These are phyloP conservation scores for Bubo blakistoni DNA, from an alignment of 2,113 vertebrate genomes.

Conservation along the genomic window DNA sequence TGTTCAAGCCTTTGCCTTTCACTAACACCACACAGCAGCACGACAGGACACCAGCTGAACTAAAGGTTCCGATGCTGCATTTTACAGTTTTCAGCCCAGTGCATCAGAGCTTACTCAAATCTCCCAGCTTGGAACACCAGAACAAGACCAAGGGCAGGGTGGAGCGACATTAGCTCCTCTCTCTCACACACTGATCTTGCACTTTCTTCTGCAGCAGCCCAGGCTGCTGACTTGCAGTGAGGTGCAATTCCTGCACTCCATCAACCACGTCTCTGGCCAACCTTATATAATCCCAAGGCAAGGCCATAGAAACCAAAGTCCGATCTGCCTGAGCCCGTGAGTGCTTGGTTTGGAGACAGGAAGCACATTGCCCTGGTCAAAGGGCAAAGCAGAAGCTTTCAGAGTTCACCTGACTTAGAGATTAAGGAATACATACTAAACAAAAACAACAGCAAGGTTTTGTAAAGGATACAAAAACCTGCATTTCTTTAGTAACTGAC, in stretches of 20 bases:
- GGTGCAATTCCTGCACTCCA: not conserved
- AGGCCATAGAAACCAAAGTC: not conserved
- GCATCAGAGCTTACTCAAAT: not conserved
- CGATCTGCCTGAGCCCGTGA: fast-evolving
- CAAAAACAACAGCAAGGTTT: not conserved
- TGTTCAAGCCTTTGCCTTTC: not conserved
- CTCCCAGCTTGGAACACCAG: not conserved
- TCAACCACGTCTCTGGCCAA: not conserved
- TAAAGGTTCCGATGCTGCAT: not conserved
- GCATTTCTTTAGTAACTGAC: not conserved
- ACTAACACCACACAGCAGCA: not conserved
- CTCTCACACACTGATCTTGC: not conserved
- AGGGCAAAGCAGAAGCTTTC: not conserved
- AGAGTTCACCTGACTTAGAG: not conserved
- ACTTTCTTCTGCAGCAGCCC: not conserved
- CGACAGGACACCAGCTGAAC: not conserved
- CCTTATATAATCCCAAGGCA: not conserved
- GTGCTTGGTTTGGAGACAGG: not conserved
- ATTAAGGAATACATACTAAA: not conserved
- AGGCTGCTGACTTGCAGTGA: not conserved
- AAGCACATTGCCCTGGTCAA: not conserved
- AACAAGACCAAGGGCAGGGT: fast-evolving
- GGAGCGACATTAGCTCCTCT: not conserved
- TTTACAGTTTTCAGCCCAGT: not conserved
- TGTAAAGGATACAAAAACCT: not conserved